Evolutionary conservation across 92 coral and sea anemone species (phyloP), one percentile per base, ranked within the genome.

Genomic region (Epizoanthus fatuus): DNA sequence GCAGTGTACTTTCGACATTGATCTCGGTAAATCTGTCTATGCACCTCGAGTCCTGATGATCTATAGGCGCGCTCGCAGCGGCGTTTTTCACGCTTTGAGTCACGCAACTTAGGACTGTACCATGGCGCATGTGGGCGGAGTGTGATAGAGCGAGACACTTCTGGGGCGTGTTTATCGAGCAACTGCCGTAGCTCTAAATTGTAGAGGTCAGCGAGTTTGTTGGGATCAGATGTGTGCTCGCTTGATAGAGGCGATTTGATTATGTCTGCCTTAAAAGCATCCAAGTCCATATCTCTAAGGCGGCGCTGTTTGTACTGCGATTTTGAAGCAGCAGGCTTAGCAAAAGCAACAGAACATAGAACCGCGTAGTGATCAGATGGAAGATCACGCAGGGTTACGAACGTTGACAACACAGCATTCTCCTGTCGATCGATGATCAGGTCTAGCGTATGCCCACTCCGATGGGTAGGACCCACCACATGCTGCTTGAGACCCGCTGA

Each of bases 81-180:
- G 3, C 95, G 86, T 65, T 67, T 84, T 47, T 84, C 92, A 9
- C 89, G 73, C 70, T 85, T 92, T 42, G 64, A 3, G 1, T 20
- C 39, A 7, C 86, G 85, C 37, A 92, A 63, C 10, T 53, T 45
- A 74, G 65, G 60, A 6, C 16, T 80, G 53, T 32, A 92, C 91
- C 87, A 88, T 5, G 87, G 87, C 35, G 81, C 83, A 17, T 71
- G 67, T 3, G 91, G 87, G 12, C 90, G 81, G 5, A 81, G 62
- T 2, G 81, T 85, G 47, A 84, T 88, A 3, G 80, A 69, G 14
- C 86, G 65, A 39, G 75, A 37, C 57, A 55, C 63, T 56, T 39
- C 77, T 0, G 94, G 94, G 4, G 91, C 94, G 25, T 87, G 86
- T 19, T 73, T 83, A 53, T 91, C 89, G 13, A 87, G 40, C 20